Percentiles rank a stretch among this genome's conserved stretches.
These are phyloP conservation scores for Caenorhabditis plicata DNA, from an alignment of 2,888 invertebrate species.

Conservation along the genomic window DNA sequence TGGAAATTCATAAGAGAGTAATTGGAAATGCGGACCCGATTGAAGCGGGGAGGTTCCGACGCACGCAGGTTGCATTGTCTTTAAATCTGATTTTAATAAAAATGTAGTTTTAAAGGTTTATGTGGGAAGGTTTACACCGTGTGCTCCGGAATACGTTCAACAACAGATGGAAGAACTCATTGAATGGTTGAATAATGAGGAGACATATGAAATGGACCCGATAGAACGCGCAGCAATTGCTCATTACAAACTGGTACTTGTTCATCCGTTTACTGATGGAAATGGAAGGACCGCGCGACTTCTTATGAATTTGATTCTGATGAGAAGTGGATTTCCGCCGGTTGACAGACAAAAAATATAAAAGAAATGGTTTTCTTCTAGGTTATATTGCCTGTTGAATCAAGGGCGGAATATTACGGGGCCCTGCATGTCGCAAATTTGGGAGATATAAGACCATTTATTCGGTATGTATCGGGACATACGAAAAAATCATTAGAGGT, in stretches of 20 bases:
- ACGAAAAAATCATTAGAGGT: conserved; percentile 55
- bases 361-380: conserved; percentile 8
- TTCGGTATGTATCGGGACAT: conserved; percentile 83
- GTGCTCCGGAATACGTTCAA: conserved; percentile 80
- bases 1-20: conserved; percentile 88
- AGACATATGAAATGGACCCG: conserved; percentile 82
- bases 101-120: no score
- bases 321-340: conserved; percentile 92
- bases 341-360: conserved; percentile 75
- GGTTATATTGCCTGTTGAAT: conserved; percentile 69
- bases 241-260: conserved; percentile 89
- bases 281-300: conserved; percentile 92
- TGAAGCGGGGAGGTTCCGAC: conserved; percentile 84
- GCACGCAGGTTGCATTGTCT: no score
- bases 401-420: conserved; percentile 74
- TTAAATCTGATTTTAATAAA: no score
- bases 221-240: conserved; percentile 91
- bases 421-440: conserved; percentile 86
- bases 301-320: conserved; percentile 90
- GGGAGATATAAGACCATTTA: conserved; percentile 91
- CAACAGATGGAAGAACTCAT: conserved; percentile 83
- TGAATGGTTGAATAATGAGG: conserved; percentile 86
- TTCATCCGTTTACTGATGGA: conserved; percentile 95
- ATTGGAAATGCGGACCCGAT: conserved; percentile 91
- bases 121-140: conserved; percentile 77